Conservation (phyloP, 2,797 vertebrate species). For the Lepilemur ruficaudatus region DNA sequence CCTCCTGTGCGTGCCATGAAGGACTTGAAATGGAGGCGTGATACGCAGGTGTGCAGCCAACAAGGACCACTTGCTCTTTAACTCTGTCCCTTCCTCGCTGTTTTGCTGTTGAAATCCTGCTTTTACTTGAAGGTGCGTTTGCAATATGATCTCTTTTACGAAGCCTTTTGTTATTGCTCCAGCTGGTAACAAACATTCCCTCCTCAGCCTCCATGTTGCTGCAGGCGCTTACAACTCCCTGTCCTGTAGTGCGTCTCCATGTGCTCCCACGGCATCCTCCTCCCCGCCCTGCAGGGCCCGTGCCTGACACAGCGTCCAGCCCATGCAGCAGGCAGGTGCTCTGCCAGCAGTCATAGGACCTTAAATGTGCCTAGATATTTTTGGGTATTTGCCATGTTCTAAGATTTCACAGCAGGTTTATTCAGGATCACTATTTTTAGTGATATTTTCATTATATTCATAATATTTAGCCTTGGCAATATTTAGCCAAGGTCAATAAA, state of each 20-base stretch:
- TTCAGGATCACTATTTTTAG: neutral
- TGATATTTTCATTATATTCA: neutral
- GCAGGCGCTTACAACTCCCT: neutral
- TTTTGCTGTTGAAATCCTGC: neutral
- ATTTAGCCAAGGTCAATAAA: neutral
- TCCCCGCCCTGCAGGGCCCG: rapidly evolving
- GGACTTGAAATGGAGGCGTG: neutral
- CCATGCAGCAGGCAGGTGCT: too few relatives aligned
- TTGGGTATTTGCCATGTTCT: neutral
- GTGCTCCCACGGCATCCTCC: too few relatives aligned
- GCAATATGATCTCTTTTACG: neutral
- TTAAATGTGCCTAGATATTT: neutral
- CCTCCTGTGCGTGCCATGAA: neutral
- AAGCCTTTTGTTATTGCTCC: neutral
- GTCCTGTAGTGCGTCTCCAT: neutral
- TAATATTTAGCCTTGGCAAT: neutral
- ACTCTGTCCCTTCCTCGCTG: rapidly evolving
- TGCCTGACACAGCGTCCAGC: neutral
- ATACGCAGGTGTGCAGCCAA: rapidly evolving
- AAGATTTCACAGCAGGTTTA: neutral
- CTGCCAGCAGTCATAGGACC: neutral
- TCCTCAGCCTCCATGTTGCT: neutral
- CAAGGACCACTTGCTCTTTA: neutral
- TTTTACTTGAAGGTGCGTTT: neutral
- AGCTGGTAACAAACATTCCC: neutral